Conservation (phyloP, 2,797 vertebrate species). For the Onychomys torridus region DNA sequence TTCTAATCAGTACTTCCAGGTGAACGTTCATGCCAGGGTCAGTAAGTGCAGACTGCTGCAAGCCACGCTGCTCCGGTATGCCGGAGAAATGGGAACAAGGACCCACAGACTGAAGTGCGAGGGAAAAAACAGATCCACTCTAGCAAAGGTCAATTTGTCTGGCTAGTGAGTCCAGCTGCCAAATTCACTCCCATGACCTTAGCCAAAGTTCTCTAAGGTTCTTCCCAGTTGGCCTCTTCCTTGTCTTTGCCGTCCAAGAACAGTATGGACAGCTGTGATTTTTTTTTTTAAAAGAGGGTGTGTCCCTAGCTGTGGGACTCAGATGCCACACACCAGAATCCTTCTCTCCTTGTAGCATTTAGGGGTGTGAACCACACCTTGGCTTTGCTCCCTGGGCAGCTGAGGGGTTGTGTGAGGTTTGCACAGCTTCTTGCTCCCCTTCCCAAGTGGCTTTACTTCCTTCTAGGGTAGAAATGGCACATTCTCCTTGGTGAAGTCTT, state of each 20-base stretch:
- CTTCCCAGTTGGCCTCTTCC: constrained; percentile 62
- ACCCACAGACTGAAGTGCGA: not conserved
- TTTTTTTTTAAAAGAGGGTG: constrained; percentile 84
- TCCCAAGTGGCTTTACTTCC: constrained; percentile 34
- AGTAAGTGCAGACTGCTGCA: not conserved
- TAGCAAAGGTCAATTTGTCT: constrained; percentile 15
- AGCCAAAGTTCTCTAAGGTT: not conserved
- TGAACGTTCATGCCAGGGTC: not conserved
- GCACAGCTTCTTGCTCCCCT: constrained; percentile 67
- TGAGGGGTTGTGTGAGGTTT: constrained; percentile 82
- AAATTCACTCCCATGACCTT: not conserved
- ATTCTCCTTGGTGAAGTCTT: not conserved
- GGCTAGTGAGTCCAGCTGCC: not conserved
- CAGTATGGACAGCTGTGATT: constrained; percentile 86
- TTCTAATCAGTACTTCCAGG: constrained; percentile 27
- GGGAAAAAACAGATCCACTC: constrained; percentile 37
- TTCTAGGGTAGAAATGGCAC: constrained; percentile 22
- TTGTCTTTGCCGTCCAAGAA: constrained; percentile 71
- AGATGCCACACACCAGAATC: constrained; percentile 83
- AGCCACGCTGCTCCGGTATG: not conserved
- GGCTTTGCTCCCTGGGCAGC: constrained; percentile 81
- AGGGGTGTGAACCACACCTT: constrained; percentile 69
- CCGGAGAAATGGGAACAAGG: not conserved
- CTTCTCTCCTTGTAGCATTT: constrained; percentile 81
- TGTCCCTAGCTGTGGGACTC: constrained; percentile 79